A percentile compares a stretch with the other conserved stretches of the same genome.
phyloP scores from a whole-genome alignment of 2,888 invertebrate genomes.

The Omphaloscelis lunosa region DNA sequence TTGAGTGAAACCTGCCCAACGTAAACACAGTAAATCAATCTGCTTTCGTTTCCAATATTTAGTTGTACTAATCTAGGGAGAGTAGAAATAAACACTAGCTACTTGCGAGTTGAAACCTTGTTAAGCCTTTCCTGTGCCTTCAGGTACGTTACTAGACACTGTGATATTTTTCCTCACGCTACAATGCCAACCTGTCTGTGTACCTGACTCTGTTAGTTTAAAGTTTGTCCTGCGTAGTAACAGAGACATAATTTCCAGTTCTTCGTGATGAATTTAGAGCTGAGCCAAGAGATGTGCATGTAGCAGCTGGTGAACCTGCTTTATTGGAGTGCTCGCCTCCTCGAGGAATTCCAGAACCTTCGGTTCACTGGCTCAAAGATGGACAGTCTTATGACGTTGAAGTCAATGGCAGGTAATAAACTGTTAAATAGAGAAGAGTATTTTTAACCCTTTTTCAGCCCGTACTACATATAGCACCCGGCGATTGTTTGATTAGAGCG shows the following conservation, averaged over 20 bases:
- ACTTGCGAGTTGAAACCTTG: conserved; percentile 3
- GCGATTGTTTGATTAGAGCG: background rate
- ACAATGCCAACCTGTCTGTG: background rate
- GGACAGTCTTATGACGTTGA: conserved; percentile 92
- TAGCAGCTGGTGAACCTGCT: conserved; percentile 98
- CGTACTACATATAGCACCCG: background rate
- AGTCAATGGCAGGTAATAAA: conserved; percentile 91
- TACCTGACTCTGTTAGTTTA: background rate
- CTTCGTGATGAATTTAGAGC: conserved; percentile 98
- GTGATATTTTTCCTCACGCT: conserved; percentile 23
- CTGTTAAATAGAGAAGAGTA: accelerated
- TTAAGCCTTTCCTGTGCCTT: background rate
- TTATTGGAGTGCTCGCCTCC: conserved; percentile 98
- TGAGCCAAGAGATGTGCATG: conserved; percentile 97
- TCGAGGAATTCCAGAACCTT: conserved; percentile 98
- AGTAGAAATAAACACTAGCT: conserved; percentile 36
- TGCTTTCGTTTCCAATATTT: conserved; percentile 51
- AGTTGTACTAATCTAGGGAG: conserved; percentile 21
- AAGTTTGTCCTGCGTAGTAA: conserved; percentile 20
- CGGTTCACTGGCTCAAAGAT: conserved; percentile 97
- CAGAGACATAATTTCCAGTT: conserved; percentile 90
- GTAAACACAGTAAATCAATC: conserved; percentile 57
- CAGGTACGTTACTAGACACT: background rate
- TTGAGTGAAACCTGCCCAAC: conserved; percentile 51
- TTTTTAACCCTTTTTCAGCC: background rate